Evolutionary conservation across 2,797 vertebrate genomes (phyloP).

Genomic region (Microcaecilia unicolor): DNA sequence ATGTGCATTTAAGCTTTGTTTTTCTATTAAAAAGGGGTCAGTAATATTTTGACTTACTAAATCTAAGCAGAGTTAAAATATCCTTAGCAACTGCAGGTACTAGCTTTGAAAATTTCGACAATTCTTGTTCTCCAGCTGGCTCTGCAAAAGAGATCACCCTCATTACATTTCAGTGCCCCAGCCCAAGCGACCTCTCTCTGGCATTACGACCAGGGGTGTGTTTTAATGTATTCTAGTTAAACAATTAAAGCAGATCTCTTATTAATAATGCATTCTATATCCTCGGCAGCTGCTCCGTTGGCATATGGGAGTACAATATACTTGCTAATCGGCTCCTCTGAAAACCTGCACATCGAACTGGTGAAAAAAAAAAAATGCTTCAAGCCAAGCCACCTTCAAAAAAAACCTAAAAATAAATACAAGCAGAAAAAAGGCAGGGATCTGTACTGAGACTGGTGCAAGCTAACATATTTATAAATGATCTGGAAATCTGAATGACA

Average conservation of each 20-base stretch:
- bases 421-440: too few relatives aligned
- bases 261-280: slow-evolving; percentile 53
- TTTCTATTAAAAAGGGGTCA: too few relatives aligned
- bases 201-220: slow-evolving; percentile 37
- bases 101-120: not conserved
- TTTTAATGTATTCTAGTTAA: slow-evolving; percentile 28
- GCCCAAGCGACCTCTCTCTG: too few relatives aligned
- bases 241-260: slow-evolving; percentile 24
- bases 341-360: too few relatives aligned
- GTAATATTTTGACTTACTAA: too few relatives aligned
- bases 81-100: not conserved
- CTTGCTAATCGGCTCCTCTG: too few relatives aligned
- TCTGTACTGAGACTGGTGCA: too few relatives aligned
- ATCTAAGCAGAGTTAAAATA: not conserved
- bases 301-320: not conserved
- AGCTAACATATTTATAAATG: too few relatives aligned
- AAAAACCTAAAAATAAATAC: too few relatives aligned
- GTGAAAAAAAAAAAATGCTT: too few relatives aligned
- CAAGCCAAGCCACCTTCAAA: too few relatives aligned
- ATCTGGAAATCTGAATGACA: too few relatives aligned
- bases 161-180: slow-evolving; percentile 9
- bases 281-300: slow-evolving; percentile 7
- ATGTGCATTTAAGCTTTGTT: not conserved
- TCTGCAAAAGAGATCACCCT: accelerated
- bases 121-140: not conserved